A percentile compares a stretch with the other conserved stretches of the same genome.
Conservation (phyloP, 2,797 vertebrate species). For the Phaenicophaeus curvirostris region DNA sequence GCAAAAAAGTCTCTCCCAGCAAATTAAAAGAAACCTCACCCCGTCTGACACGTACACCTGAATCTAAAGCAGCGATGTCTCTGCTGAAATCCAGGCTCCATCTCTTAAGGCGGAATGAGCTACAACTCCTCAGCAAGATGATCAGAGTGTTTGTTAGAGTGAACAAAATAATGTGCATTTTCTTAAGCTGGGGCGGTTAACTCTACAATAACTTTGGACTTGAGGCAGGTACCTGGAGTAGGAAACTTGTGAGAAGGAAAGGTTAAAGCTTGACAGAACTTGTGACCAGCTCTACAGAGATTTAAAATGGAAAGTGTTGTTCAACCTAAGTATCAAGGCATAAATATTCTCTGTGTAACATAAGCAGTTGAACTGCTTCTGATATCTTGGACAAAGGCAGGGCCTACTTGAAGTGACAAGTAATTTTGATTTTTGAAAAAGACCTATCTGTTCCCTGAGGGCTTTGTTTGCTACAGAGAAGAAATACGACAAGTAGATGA, state of each 20-base stretch:
- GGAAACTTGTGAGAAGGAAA: background rate
- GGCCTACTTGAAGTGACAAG: background rate
- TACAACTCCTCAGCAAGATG: background rate
- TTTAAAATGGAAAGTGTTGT: background rate
- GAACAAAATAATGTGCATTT: background rate
- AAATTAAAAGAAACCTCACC: background rate
- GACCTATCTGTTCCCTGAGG: background rate
- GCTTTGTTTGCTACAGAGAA: background rate
- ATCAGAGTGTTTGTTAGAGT: background rate
- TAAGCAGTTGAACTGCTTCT: background rate
- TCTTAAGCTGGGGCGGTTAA: background rate
- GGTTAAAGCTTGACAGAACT: background rate
- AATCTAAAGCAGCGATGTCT: background rate
- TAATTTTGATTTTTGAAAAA: background rate
- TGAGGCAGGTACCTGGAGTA: background rate
- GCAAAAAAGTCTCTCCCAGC: background rate
- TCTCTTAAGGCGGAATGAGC: background rate
- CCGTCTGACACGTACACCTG: background rate
- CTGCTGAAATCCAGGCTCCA: background rate
- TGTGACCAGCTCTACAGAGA: background rate
- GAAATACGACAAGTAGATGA: background rate
- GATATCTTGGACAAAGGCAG: background rate
- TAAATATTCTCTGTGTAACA: background rate
- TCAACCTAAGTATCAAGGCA: background rate
- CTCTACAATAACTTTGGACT: background rate